Percentiles rank a stretch among this genome's conserved stretches.
phyloP scores from a whole-genome alignment of 2,888 invertebrate species.

The Cotesia congregata region DNA sequence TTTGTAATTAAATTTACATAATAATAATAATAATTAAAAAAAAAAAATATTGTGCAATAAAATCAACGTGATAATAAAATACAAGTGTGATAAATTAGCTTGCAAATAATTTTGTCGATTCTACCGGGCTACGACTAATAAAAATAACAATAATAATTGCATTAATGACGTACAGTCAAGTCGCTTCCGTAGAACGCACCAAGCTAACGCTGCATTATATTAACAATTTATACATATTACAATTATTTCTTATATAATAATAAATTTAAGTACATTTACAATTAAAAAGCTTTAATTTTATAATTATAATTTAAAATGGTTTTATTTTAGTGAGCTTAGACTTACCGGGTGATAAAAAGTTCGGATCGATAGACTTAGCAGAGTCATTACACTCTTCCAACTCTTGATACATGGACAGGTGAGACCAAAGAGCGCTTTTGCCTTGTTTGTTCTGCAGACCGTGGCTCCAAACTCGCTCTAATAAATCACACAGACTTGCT shows the following conservation, averaged over 20 bases:
- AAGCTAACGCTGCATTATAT: conserved; percentile 84
- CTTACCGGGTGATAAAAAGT: conserved; percentile 77
- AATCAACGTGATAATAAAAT: neutral
- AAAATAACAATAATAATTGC: conserved; percentile 27
- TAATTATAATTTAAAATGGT: neutral
- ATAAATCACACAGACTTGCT: conserved; percentile 95
- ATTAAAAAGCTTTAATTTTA: conserved; percentile 1
- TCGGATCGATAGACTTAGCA: conserved; percentile 74
- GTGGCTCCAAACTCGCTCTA: conserved; percentile 98
- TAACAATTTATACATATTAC: conserved; percentile 36
- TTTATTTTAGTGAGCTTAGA: conserved; percentile 20
- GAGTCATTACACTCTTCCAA: conserved; percentile 78
- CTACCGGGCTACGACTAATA: conserved; percentile 27
- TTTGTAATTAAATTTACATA: neutral
- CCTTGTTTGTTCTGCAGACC: conserved; percentile 96
- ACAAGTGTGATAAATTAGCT: no score
- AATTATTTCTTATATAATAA: conserved; percentile 11
- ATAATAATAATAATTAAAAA: conserved; percentile 13
- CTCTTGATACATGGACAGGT: conserved; percentile 91
- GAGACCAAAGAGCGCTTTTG: conserved; percentile 97
- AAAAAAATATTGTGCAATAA: conserved; percentile 20
- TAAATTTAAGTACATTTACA: conserved; percentile 12
- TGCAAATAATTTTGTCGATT: conserved; percentile 6
- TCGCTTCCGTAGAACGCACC: conserved; percentile 92
- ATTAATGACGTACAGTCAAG: conserved; percentile 85